Evolutionary conservation across 2,113 vertebrate species (phyloP), one percentile per base, ranked within the genome.

Genomic region (Pedionomus torquatus): DNA sequence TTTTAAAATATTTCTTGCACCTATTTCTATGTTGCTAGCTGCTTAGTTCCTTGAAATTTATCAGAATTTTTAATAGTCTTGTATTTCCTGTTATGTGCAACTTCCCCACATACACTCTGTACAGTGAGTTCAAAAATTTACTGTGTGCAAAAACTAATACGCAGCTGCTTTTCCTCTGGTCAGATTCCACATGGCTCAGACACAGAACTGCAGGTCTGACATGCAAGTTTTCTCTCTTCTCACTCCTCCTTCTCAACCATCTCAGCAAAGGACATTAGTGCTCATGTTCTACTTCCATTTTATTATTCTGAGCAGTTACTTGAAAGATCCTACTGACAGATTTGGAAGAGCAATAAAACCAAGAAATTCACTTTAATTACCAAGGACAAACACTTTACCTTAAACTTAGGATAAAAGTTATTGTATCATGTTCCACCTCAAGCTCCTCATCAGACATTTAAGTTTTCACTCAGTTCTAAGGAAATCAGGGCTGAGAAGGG

Each of bases 1-100:
- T 91, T 89, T 90, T 80, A 4, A 72, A 88, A 70, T 80, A 88
- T 57, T 95, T 89, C 88, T 92, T 85, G 74, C 44, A 54, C 64
- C 39, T 58, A 61, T 54, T 91, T 95, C 58, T 84, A 33, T 85
- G 65, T 77, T 54, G 80, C 71, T 63, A 58, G 76, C 81, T 83
- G 75, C 72, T 84, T 60, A 48, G 16, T 69, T 95, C 64, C 80
- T 52, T 83, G 44, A 75, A 87, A 81, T 65, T 81, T 44, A 75
- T 49, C 70, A 72, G 57, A 69, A 49, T 92, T 82, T 78, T 81
- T 33, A 57, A 35, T 28, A 55, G 35, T 17, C 44, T 64, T 7
- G 6, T 69, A 41, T 57, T 74, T 90, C 52, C 63, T 60, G 25
- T 65, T 83, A 21, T 12, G 43, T 54, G 41, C 46, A 81, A 7